Evolutionary conservation across 2,888 invertebrate species (phyloP).

Genomic region (Diarsia mendica): DNA sequence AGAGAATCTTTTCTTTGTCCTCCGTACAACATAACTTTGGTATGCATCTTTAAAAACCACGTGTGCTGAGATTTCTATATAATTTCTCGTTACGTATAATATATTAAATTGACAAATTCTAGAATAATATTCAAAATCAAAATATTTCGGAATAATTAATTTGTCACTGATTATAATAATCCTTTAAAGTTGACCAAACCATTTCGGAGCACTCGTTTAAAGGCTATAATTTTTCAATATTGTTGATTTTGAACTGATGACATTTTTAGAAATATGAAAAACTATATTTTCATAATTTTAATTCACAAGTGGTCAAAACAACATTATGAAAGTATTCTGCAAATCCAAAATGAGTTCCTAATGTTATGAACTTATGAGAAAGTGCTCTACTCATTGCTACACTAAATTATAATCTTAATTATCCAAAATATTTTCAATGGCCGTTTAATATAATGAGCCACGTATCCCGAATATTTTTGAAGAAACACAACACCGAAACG

Average conservation of each 20-base stretch:
- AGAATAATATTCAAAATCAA: background rate
- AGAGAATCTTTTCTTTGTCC: background rate
- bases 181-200: background rate
- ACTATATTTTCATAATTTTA: background rate
- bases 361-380: background rate
- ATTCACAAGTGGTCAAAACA: background rate
- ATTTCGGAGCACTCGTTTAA: background rate
- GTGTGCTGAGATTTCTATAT: background rate
- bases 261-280: background rate
- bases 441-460: constrained; percentile 20
- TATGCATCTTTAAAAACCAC: background rate
- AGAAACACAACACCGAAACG: constrained; percentile 64
- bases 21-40: background rate
- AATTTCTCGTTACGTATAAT: background rate
- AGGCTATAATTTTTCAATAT: background rate
- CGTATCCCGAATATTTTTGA: constrained; percentile 53
- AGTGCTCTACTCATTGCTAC: background rate
- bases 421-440: constrained; percentile 18
- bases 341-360: background rate
- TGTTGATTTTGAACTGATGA: background rate
- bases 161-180: constrained; percentile 1
- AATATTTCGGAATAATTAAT: background rate
- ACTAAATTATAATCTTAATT: constrained; percentile 14
- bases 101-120: background rate
- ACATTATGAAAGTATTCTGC: background rate